These are phyloP conservation scores for Microtus richardsoni DNA, from an alignment of 2,113 vertebrate genomes.

Conservation along the genomic window DNA sequence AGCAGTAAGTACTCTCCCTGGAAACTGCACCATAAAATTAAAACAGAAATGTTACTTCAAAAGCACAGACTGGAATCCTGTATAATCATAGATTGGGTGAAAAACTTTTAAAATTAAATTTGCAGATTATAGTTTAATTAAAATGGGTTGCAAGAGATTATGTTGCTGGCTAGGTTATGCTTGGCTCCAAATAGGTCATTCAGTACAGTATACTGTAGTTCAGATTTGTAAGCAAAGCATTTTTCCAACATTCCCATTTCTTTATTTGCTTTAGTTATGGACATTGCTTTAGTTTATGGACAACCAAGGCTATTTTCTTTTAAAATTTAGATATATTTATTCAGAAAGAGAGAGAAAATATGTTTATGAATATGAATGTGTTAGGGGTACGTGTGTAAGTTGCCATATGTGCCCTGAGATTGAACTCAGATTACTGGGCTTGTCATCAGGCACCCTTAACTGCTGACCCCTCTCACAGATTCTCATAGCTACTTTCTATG, in stretches of 20 bases:
- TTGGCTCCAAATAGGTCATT: background rate
- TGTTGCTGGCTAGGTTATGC: background rate
- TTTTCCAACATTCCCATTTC: background rate
- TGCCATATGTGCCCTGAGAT: background rate
- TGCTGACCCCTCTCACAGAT: background rate
- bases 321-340: background rate
- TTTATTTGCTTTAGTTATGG: background rate
- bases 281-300: background rate
- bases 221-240: background rate
- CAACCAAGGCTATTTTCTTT: background rate
- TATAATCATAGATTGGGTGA: background rate
- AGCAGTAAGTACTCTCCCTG: background rate
- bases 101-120: conserved; percentile 29
- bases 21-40: background rate
- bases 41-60: conserved; percentile 11
- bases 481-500: background rate
- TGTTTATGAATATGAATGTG: background rate
- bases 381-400: too few species aligned
- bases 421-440: background rate
- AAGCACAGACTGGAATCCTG: background rate
- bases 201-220: background rate
- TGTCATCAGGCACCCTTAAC: background rate
- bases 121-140: conserved; percentile 11
- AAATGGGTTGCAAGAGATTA: conserved; percentile 11
- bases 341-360: background rate